Percentiles rank a stretch among this genome's conserved stretches.
phyloP scores from a whole-genome alignment of 2,888 invertebrate species.

The Pardosa pseudoannulata region DNA sequence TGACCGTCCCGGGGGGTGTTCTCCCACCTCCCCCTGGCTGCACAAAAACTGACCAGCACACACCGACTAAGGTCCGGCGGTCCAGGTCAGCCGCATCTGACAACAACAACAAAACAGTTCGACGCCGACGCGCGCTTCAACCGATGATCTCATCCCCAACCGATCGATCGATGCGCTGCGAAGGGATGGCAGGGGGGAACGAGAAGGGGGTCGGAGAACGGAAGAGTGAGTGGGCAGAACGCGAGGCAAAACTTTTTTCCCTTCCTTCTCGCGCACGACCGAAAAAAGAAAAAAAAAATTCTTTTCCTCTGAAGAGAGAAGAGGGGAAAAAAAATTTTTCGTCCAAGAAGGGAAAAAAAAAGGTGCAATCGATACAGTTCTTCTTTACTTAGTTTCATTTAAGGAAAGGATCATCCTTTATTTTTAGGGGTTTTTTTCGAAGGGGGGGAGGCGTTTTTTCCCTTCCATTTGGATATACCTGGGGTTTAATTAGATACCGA shows the following conservation, averaged over 20 bases:
- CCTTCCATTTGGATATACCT: constrained; percentile 48
- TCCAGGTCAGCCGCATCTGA: not conserved
- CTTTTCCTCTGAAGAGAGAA: constrained; percentile 12
- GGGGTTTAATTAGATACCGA: constrained; percentile 69
- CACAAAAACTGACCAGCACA: constrained; percentile 3
- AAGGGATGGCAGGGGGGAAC: constrained; percentile 26
- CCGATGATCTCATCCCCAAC: constrained; percentile 60
- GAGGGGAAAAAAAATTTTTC: constrained; percentile 35
- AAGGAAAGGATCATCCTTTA: constrained; percentile 71
- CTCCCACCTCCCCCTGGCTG: not conserved
- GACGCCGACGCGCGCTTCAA: constrained; percentile 28
- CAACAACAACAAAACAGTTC: constrained; percentile 37
- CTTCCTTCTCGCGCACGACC: constrained; percentile 48
- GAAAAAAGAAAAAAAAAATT: constrained; percentile 13
- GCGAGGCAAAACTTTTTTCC: constrained; percentile 69
- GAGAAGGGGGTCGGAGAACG: constrained; percentile 23
- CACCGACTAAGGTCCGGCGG: not conserved
- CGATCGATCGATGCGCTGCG: constrained; percentile 33
- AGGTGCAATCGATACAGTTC: constrained; percentile 70
- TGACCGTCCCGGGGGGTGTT: no score
- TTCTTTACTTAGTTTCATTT: constrained; percentile 72
- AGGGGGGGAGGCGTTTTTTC: not conserved
- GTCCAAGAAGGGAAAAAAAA: constrained; percentile 35
- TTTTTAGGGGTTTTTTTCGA: constrained; percentile 41
- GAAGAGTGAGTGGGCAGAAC: constrained; percentile 32